Evolutionary conservation across 2,113 vertebrate genomes (phyloP).

Genomic region (Elgaria multicarinata): DNA sequence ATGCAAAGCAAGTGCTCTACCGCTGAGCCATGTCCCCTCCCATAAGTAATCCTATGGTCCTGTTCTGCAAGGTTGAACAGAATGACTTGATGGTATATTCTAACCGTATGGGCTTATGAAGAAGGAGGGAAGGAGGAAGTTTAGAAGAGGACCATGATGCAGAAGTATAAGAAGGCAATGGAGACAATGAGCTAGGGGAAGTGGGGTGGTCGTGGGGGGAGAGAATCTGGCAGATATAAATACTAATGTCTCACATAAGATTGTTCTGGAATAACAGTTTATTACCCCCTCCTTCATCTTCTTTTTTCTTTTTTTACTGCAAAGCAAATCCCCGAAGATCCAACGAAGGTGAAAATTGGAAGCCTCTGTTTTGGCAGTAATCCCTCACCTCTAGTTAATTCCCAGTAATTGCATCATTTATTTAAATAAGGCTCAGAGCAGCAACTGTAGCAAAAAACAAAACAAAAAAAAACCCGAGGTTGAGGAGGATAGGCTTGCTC

Average conservation of each 20-base stretch:
- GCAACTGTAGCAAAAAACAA: slow-evolving; percentile 6
- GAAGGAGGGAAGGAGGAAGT: neutral
- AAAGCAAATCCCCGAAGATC: slow-evolving; percentile 46
- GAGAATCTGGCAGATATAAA: neutral
- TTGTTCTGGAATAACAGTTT: slow-evolving; percentile 9
- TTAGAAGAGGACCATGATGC: neutral
- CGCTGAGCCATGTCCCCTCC: no score
- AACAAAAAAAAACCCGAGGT: no score
- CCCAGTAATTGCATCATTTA: slow-evolving; percentile 50
- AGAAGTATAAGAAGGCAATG: neutral
- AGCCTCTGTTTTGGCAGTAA: slow-evolving; percentile 51
- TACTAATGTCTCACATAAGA: neutral
- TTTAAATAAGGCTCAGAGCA: slow-evolving; percentile 51
- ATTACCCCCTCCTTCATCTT: rapidly evolving
- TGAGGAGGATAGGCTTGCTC: slow-evolving; percentile 10
- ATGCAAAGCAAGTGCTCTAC: no score
- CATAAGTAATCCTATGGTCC: neutral
- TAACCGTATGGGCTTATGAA: neutral
- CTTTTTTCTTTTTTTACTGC: neutral
- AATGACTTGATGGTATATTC: no score
- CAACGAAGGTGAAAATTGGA: slow-evolving; percentile 45
- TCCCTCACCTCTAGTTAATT: slow-evolving; percentile 59
- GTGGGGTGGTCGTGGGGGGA: no score
- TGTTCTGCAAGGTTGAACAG: neutral
- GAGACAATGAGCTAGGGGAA: neutral